phyloP scores from a whole-genome alignment of 1,140 invertebrate genomes.

The Drosophila pseudoananassae region DNA sequence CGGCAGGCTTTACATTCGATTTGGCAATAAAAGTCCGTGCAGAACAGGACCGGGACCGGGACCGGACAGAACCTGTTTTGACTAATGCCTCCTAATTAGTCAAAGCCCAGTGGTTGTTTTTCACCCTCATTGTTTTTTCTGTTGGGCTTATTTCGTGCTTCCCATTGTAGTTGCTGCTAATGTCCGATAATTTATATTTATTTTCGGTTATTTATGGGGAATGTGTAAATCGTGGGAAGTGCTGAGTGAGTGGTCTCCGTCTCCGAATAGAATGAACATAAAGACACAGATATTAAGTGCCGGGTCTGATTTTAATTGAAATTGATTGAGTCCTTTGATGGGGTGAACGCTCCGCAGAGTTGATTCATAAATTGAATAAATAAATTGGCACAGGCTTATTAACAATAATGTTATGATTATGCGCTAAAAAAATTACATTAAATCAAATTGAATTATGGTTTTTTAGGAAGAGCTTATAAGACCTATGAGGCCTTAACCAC shows the following conservation, averaged over 20 bases:
- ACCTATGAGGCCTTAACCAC: no score
- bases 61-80: slow-evolving; percentile 30
- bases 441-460: no score
- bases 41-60: slow-evolving; percentile 6
- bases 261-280: slow-evolving; percentile 20
- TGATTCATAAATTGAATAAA: slow-evolving; percentile 1
- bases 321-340: slow-evolving; percentile 34
- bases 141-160: slow-evolving; percentile 16
- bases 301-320: slow-evolving; percentile 22
- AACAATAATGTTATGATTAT: not conserved
- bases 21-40: slow-evolving; percentile 43
- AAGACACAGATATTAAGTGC: slow-evolving; percentile 2
- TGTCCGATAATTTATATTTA: slow-evolving; percentile 67
- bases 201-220: slow-evolving; percentile 50
- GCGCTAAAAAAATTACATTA: not conserved
- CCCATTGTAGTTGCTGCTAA: slow-evolving; percentile 44
- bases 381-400: not conserved
- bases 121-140: slow-evolving; percentile 42
- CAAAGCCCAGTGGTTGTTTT: slow-evolving; percentile 31
- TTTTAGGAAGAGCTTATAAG: no score
- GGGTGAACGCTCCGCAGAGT: not conserved
- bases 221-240: slow-evolving; percentile 24
- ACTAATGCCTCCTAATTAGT: slow-evolving; percentile 75
- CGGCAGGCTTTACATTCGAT: slow-evolving; percentile 69
- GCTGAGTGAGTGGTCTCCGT: slow-evolving; percentile 9